Conservation (phyloP, 1,140 invertebrate species). For the Pararge aegeria region DNA sequence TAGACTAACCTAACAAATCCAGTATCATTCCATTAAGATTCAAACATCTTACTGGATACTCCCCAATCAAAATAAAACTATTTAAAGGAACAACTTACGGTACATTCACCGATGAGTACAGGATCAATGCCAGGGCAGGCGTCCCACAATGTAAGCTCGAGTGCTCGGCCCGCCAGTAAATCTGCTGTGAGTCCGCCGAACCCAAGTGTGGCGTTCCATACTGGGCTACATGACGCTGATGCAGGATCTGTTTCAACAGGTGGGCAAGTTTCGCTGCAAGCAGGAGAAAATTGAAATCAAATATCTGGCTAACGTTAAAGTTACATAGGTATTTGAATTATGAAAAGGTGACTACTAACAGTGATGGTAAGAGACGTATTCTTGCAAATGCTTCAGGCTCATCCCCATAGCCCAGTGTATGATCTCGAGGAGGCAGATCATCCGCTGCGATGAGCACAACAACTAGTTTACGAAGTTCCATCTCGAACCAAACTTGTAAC, state of each 20-base stretch:
- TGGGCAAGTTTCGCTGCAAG: constrained; percentile 83
- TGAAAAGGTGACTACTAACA: constrained; percentile 83
- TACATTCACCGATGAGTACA: constrained; percentile 91
- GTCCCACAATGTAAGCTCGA: constrained; percentile 94
- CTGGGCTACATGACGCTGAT: constrained; percentile 90
- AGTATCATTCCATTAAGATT: too few species aligned
- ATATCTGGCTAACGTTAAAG: neutral
- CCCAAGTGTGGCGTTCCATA: constrained; percentile 94
- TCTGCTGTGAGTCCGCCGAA: constrained; percentile 89
- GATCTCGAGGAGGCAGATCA: constrained; percentile 88
- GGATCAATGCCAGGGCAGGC: constrained; percentile 89
- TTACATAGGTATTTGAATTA: neutral
- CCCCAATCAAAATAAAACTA: too few species aligned
- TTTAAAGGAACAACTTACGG: constrained; percentile 80
- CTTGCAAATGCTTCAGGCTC: constrained; percentile 88
- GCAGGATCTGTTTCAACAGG: constrained; percentile 90
- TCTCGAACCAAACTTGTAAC: constrained; percentile 92
- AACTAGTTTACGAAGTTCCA: constrained; percentile 89
- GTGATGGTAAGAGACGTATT: constrained; percentile 82
- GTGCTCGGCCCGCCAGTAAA: constrained; percentile 86
- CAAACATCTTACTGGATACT: too few species aligned
- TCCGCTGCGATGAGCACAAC: constrained; percentile 91
- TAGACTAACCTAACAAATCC: too few species aligned
- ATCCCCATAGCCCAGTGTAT: constrained; percentile 85
- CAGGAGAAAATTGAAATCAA: neutral